phyloP scores from a whole-genome alignment of 2,797 vertebrate genomes.

The Hemitrygon akajei region DNA sequence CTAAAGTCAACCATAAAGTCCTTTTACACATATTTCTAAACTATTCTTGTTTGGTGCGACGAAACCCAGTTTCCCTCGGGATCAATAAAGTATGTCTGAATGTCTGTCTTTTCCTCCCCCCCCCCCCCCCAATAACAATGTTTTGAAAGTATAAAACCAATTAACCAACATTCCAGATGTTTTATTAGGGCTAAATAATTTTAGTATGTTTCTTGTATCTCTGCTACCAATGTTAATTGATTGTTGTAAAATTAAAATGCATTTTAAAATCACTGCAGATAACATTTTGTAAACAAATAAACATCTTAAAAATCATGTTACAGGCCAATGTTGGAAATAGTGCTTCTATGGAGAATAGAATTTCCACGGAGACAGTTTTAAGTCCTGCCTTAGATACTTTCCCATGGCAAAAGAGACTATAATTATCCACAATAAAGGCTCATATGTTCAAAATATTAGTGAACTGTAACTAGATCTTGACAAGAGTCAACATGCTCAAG shows the following conservation, averaged over 20 bases:
- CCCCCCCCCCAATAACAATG: neutral
- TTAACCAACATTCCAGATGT: neutral
- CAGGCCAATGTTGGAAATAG: neutral
- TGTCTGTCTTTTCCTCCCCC: too few species aligned
- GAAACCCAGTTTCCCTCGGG: too few species aligned
- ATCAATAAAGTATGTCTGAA: too few species aligned
- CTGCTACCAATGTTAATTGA: neutral
- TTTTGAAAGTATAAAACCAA: neutral
- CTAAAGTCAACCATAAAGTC: neutral
- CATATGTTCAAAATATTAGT: neutral
- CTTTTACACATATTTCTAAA: too few species aligned
- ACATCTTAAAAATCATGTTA: neutral
- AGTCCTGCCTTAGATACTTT: neutral
- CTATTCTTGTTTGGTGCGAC: too few species aligned
- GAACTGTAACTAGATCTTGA: neutral
- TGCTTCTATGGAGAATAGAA: neutral
- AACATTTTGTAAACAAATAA: neutral
- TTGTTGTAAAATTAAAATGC: neutral
- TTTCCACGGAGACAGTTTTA: too few species aligned
- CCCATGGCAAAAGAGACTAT: neutral
- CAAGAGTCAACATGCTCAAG: neutral
- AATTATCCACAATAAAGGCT: neutral
- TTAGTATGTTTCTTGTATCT: neutral
- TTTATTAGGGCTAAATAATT: neutral
- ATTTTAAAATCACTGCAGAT: neutral